Conservation (phyloP, 2,888 invertebrate species). For the Yponomeuta malinellus region DNA sequence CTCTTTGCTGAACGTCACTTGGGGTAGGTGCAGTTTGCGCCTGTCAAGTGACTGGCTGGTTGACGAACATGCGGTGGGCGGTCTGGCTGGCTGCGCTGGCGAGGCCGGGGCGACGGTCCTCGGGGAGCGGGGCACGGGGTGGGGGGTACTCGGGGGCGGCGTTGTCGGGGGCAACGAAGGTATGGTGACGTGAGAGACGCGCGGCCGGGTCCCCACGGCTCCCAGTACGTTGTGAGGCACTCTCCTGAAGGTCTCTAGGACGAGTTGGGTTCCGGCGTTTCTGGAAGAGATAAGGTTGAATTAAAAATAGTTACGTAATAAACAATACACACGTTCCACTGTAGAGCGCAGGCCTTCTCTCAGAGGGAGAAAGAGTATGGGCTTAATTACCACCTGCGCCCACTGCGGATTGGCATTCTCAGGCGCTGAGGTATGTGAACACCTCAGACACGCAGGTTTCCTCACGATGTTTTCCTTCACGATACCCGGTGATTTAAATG, state of each 20-base stretch:
- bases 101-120: slow-evolving; percentile 47
- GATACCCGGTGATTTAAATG: too few relatives aligned
- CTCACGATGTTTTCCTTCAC: too few relatives aligned
- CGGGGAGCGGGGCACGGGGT: slow-evolving; percentile 60
- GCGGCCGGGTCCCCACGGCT: slow-evolving; percentile 39
- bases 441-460: too few relatives aligned
- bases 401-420: too few relatives aligned
- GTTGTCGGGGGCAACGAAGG: slow-evolving; percentile 50
- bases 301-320: too few relatives aligned
- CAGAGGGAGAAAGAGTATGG: too few relatives aligned
- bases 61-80: slow-evolving; percentile 83
- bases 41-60: slow-evolving; percentile 78
- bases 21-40: slow-evolving; percentile 83
- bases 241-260: slow-evolving; percentile 82
- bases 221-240: slow-evolving; percentile 56
- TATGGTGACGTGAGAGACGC: slow-evolving; percentile 45
- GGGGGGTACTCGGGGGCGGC: slow-evolving; percentile 50
- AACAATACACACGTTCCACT: too few relatives aligned
- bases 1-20: slow-evolving; percentile 92
- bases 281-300: slow-evolving; percentile 52
- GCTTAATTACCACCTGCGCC: too few relatives aligned
- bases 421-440: too few relatives aligned
- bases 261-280: slow-evolving; percentile 81
- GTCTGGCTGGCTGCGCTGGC: slow-evolving; percentile 66
- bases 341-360: too few relatives aligned